These are phyloP conservation scores for Hippocampus guttulatus DNA, from an alignment of 2,113 vertebrate species.

Conservation along the genomic window DNA sequence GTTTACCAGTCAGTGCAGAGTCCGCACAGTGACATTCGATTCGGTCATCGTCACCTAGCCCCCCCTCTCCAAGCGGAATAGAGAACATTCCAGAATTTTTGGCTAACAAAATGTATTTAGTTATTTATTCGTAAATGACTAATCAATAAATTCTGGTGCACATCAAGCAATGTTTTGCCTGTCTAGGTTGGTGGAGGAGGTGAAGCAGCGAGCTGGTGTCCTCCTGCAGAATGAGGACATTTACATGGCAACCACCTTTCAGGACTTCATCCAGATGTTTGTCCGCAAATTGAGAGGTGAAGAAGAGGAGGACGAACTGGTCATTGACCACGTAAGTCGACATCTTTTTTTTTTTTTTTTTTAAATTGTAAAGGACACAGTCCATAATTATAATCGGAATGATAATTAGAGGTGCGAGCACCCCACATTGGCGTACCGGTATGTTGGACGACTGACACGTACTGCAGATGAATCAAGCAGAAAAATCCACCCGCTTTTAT, in stretches of 20 bases:
- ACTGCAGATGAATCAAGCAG: too few relatives aligned
- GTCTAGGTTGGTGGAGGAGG: constrained; percentile 81
- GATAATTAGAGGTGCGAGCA: neutral
- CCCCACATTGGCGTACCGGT: too few relatives aligned
- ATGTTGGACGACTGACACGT: too few relatives aligned
- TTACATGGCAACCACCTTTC: constrained; percentile 84
- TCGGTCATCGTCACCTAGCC: too few relatives aligned
- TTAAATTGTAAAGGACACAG: neutral
- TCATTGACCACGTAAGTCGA: constrained; percentile 75
- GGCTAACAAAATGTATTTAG: too few relatives aligned
- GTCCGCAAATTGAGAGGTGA: constrained; percentile 80
- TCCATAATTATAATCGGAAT: neutral
- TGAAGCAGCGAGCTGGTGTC: constrained; percentile 71
- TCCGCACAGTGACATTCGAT: too few relatives aligned
- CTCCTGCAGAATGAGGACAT: constrained; percentile 83
- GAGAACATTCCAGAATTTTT: too few relatives aligned
- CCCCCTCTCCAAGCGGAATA: too few relatives aligned
- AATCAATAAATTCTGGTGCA: neutral
- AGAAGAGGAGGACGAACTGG: constrained; percentile 67
- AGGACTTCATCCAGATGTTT: constrained; percentile 82
- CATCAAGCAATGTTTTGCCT: neutral
- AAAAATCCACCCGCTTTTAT: too few relatives aligned
- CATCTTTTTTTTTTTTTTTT: neutral
- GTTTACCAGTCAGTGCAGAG: too few relatives aligned
- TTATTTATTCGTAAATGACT: neutral